These are phyloP conservation scores for Theristus sp. DNA, from an alignment of 2,888 invertebrate species.

Conservation along the genomic window DNA sequence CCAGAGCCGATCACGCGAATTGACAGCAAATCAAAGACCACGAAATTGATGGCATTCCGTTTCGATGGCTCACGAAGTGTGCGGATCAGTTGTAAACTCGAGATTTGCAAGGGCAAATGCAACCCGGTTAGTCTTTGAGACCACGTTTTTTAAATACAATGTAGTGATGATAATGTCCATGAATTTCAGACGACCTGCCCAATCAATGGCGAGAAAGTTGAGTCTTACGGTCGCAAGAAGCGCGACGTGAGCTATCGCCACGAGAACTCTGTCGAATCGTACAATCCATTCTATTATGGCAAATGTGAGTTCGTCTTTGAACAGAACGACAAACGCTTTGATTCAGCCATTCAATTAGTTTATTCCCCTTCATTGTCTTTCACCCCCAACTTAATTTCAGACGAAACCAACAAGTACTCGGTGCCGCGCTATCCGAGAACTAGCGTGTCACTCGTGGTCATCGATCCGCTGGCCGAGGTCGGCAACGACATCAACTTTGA, in stretches of 20 bases:
- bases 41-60: slow-evolving; percentile 23
- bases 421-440: slow-evolving; percentile 22
- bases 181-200: neutral
- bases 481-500: neutral
- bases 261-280: slow-evolving; percentile 11
- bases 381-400: slow-evolving; percentile 13
- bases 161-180: neutral
- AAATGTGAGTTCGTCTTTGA: slow-evolving; percentile 2
- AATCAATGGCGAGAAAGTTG: neutral
- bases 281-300: too few relatives aligned
- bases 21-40: slow-evolving; percentile 10
- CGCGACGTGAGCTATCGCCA: slow-evolving; percentile 9
- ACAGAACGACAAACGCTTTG: too few relatives aligned
- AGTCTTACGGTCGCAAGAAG: slow-evolving; percentile 26
- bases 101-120: slow-evolving; percentile 27
- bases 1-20: neutral
- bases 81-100: slow-evolving; percentile 23
- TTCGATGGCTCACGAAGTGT: slow-evolving; percentile 24
- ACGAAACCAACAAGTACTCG: slow-evolving; percentile 23
- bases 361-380: neutral
- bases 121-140: slow-evolving; percentile 13
- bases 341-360: neutral
- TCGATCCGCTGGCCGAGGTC: slow-evolving; percentile 24
- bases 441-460: slow-evolving; percentile 22
- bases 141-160: neutral